These are phyloP conservation scores for Coptotermes formosanus DNA, from an alignment of 1,140 invertebrate species.

Conservation along the genomic window DNA sequence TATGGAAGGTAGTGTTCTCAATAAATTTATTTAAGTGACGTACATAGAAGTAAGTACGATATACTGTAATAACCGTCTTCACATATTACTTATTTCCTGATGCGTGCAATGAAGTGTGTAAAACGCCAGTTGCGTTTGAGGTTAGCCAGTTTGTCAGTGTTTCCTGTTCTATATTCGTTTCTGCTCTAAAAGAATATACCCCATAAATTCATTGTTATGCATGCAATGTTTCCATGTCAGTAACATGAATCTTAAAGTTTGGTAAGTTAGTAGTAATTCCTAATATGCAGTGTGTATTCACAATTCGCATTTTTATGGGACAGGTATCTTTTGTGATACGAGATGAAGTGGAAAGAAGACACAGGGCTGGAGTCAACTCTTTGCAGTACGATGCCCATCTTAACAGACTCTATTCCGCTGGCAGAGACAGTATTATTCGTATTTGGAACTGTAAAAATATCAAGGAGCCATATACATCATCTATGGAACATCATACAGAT, in stretches of 20 bases:
- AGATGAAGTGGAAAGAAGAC: conserved; percentile 90
- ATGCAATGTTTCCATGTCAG: not conserved
- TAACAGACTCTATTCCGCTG: conserved; percentile 92
- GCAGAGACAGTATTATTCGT: conserved; percentile 96
- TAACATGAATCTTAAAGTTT: conserved; percentile 28
- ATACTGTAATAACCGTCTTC: too few relatives aligned
- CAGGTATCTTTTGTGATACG: conserved; percentile 98
- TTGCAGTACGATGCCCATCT: conserved; percentile 88
- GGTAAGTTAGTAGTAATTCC: not conserved
- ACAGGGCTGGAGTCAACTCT: conserved; percentile 94
- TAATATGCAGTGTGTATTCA: not conserved
- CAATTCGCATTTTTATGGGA: conserved; percentile 38
- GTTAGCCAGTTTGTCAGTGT: too few relatives aligned
- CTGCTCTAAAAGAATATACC: conserved; percentile 23
- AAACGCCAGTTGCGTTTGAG: too few relatives aligned
- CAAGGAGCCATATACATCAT: conserved; percentile 87
- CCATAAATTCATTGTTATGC: not conserved
- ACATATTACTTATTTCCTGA: too few relatives aligned
- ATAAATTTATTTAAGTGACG: too few relatives aligned
- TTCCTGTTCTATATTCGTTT: not conserved
- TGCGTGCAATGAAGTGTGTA: too few relatives aligned
- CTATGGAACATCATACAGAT: conserved; percentile 98
- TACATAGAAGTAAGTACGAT: too few relatives aligned
- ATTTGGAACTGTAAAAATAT: conserved; percentile 84
- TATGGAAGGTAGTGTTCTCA: conserved; percentile 37